Evolutionary conservation across 64 coral and sea anemone genomes (phyloP), one percentile per base, ranked within the genome.

Genomic region (Porites lutea): DNA sequence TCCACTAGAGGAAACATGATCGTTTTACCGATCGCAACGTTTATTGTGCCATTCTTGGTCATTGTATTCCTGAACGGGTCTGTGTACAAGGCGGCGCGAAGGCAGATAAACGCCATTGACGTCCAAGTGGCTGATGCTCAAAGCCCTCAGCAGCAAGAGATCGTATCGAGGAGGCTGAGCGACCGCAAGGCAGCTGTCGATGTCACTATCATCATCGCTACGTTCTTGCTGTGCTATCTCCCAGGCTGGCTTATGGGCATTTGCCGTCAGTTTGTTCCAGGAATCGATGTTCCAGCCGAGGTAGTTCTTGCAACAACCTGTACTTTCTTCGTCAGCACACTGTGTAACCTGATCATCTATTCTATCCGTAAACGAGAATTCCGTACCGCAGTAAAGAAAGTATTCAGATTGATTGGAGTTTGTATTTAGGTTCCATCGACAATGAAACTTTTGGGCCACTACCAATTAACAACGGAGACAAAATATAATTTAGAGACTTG

Each of bases 151-250:
- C 27, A 74, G 18, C 74, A 53, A 51, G 50, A 55, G 50, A 54
- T 77, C 27, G 27, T 37, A 3, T 77, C 16, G 47, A 77, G 74
- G 48, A 5, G 74, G 21, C 6, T 3, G 19, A 77, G 16, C 7
- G 74, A 77, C 0, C 74, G 49, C 7, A 77, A 54, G 19, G 74
- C 74, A 79, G 76, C 76, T 27, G 76, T 79, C n/a, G 76, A 79
- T n/a, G 52, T 79, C 11, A 23, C 7, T 7, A 37, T 55, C 5
- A 57, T 79, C 11, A 23, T 79, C 19, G 20, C 19, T 8, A 18
- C 51, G 45, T 69, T 22, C 23, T 8, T 69, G 66, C n/a, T 50
- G 72, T 75, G 22, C 45, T 75, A 16, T 49, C 44, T 75, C 18
- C 72, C 72, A 44, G 45, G 2, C 6, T 75, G 72, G 72, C 16